phyloP scores from a whole-genome alignment of 2,113 vertebrate genomes.

The Phrynosoma platyrhinos region DNA sequence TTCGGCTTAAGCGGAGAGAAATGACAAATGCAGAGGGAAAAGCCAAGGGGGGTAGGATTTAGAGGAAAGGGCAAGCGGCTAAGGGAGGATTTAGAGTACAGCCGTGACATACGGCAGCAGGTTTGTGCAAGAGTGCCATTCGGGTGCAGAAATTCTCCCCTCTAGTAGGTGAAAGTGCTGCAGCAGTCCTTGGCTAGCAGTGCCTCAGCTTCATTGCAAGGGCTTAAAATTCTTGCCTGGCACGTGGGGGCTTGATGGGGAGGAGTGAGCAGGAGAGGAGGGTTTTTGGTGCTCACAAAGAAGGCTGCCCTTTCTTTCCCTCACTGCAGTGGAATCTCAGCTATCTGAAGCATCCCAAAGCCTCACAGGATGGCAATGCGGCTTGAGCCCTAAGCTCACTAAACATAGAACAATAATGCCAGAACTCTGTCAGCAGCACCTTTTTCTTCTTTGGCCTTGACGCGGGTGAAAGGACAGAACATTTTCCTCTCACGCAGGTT shows the following conservation, averaged over 20 bases:
- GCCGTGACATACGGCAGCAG: neutral
- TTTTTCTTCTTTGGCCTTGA: neutral
- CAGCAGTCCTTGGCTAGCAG: conserved; percentile 1
- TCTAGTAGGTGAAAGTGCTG: conserved; percentile 50
- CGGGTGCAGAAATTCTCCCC: conserved; percentile 5
- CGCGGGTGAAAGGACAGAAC: neutral
- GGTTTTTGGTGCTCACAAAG: conserved; percentile 61
- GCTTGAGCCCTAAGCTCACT: conserved; percentile 42
- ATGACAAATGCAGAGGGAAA: neutral
- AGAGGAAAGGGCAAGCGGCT: conserved; percentile 30
- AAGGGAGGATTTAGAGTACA: conserved; percentile 30
- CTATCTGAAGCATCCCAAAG: conserved; percentile 69
- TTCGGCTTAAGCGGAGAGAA: neutral
- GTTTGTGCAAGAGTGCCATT: neutral
- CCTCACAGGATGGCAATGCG: conserved; percentile 51
- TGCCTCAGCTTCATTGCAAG: conserved; percentile 36
- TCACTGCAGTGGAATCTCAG: conserved; percentile 73
- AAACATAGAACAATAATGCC: neutral
- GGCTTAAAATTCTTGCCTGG: conserved; percentile 73
- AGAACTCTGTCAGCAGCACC: neutral
- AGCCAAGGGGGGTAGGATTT: neutral
- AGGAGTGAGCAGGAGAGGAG: conserved; percentile 24
- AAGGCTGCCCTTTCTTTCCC: conserved; percentile 51
- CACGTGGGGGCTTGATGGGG: conserved; percentile 58
- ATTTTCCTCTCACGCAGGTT: neutral